Evolutionary conservation across 2,888 invertebrate species (phyloP), one percentile per base, ranked within the genome.

Genomic region (Copidosoma aretas): DNA sequence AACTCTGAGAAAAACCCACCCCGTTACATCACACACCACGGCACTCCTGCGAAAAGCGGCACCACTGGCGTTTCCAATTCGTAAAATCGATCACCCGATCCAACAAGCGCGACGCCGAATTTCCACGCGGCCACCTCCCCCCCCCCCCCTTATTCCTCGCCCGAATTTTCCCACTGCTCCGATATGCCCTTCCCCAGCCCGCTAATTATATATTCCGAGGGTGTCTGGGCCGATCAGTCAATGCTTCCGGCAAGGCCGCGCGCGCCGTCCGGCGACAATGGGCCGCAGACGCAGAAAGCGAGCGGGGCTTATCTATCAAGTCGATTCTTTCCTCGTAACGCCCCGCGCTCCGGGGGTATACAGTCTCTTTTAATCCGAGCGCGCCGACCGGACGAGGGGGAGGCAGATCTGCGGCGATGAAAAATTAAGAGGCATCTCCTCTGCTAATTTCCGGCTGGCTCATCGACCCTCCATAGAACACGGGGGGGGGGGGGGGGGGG

Each of bases 201-300:
- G 75, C 76, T 82, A 83, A 83, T 83, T 83, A 83, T 82, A 82
- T 82, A 83, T 83, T 83, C 83, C 76, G 79, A 80, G 82, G 83
- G 82, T 79, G 81, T 82, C 80, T 77, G 79, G 75, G 79, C 32
- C 82, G 82, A 83, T 83, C 83, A 82, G 83, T 83, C 83, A 83
- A 83, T 83, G 83, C 81, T 81, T 83, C 83, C 83, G 83, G 78
- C 80, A 80, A 82, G 82, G 81, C 32, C 32, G 32, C 32, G 8
- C 32, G 8, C 32, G 4, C 79, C 76, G 78, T 76, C 73, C 54
- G 58, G 68, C 75, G 77, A 82, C 83, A 82, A 83, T 82, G 77
- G 78, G 74, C 41, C 56, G 73, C 77, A 76, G 71, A 82, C 80
- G 82, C 80, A 82, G 81, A 82, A 82, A 81, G 82, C n/a, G n/a